Base-by-base conservation (phyloP, 2,888 invertebrate species). In the Platycheirus albimanus region DNA sequence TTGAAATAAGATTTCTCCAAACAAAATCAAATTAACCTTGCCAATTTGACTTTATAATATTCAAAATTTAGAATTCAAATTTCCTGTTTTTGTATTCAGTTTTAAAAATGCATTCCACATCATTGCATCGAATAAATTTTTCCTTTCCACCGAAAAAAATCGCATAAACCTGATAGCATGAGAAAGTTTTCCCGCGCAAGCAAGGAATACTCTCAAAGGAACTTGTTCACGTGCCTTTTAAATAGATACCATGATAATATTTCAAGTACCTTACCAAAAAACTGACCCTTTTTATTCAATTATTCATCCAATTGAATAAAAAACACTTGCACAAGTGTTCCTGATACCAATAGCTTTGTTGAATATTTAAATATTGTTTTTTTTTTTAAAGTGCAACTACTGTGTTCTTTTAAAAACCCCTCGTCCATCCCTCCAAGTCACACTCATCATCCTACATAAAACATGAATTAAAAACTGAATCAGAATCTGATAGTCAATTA, bases 301-400 rank as follows among this genome's bases (percentile, higher is more conserved):
- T 28, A 61, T 63, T 30, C 41, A 63, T 61, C 1, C 30, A 61
- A 47, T 51, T 45, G 56, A 56, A 58, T 58, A 36, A 41, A 41
- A 17, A 52, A 67, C 81, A 76, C 76, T 81, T 67, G 19, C 71
- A 61, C 81, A 81, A 81, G 81, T 81, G 81, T 67, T 78, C 71
- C 38, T 15, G 7, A 56, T 51, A 78, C 43, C 51, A 41, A 66
- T 67, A 38, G 2, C 71, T 72, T 77, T 77, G 67, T 71, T 71
- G 7, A 67, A 72, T 49, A 77, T 72, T 81, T 72, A 77, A 81
- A 72, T 72, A 71, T 52, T 11, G 1, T 43, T 28, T 81, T 67
- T 64, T 43, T 28, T 81, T 67, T 64, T 47, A 11, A 47, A 61
- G 13, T 52, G n/a, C 13, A 33, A 43, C 24, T 38, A 8, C 15